phyloP scores from a whole-genome alignment of 2,113 vertebrate genomes.

The Rhea pennata region DNA sequence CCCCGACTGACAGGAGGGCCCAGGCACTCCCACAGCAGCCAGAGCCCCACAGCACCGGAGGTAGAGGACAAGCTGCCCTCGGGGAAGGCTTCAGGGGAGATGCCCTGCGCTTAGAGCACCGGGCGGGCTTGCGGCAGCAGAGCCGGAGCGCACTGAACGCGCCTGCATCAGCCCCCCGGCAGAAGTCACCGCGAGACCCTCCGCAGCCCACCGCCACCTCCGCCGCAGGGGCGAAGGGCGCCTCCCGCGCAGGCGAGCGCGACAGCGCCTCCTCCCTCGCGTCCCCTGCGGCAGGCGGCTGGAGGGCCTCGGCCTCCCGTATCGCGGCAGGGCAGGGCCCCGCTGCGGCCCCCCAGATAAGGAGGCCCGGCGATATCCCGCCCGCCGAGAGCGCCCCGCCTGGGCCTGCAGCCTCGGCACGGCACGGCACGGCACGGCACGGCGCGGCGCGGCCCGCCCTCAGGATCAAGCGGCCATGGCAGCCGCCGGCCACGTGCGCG shows the following conservation, averaged over 20 bases:
- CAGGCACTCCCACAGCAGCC: not conserved
- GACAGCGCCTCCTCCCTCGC: too few relatives aligned
- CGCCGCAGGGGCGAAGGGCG: too few relatives aligned
- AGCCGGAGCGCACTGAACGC: too few relatives aligned
- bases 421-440: too few relatives aligned
- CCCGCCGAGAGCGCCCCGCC: not conserved
- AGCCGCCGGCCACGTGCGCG: not conserved
- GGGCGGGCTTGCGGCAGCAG: not conserved
- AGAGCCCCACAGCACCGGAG: not conserved
- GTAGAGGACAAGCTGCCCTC: not conserved
- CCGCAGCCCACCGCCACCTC: not conserved
- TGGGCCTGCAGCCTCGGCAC: not conserved
- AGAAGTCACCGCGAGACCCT: not conserved
- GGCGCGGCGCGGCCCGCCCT: too few relatives aligned
- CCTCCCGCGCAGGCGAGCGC: too few relatives aligned
- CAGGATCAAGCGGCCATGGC: not conserved
- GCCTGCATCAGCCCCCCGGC: too few relatives aligned
- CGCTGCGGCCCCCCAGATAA: not conserved
- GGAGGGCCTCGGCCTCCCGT: not conserved
- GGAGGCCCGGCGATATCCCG: rapidly evolving
- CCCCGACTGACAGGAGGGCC: not conserved
- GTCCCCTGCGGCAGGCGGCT: not conserved
- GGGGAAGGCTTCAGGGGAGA: too few relatives aligned
- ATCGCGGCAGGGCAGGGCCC: not conserved
- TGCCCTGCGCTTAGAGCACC: not conserved